Evolutionary conservation across 2,797 vertebrate species (phyloP), one percentile per base, ranked within the genome.

Genomic region (Crenuchus spilurus): DNA sequence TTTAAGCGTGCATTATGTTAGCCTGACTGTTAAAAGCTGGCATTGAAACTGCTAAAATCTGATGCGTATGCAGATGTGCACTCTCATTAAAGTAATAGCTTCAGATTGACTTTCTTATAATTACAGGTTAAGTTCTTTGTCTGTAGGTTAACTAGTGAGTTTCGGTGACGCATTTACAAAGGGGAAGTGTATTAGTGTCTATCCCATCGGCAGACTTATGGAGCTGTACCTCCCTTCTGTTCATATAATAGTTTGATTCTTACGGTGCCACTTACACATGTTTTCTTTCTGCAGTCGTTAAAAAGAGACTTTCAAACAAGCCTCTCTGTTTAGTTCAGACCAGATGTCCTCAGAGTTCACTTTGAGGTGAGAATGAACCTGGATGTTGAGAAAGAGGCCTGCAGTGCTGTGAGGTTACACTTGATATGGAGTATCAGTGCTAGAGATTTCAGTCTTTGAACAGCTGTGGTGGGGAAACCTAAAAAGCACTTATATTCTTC

Each of bases 111-210:
- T 16, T 33, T 18, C 30, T 70, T 58, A 35, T 72, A 83, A 78
- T 80, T 42, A 13, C 37, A 30, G 70, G 49, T 5, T 58, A 48
- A 28, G 44, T 24, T 22, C 54, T 33, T 78, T 70, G 39, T 33
- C 6, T 26, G n/a, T 46, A 22, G 42, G 63, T 67, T 37, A 74
- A 41, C 33, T 3, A 6, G 11, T 49, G 18, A 2, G 31, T 2
- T 54, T 24, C 49, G 2, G 16, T 57, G 72, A 76, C 65, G 51
- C 67, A 49, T 57, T 80, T 61, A 70, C 48, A 31, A 28, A 54
- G 54, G 61, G 37, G 60, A 66, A 67, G 67, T 54, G 31, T 71
- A 78, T 70, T 74, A 80, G 28, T 46, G 65, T 70, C 75, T 70
- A 14, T 13, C 41, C 28, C 24, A 58, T 39, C 51, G 44, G 41